Evolutionary conservation across 2,888 invertebrate genomes (phyloP).

Genomic region (Cactoblastis cactorum): DNA sequence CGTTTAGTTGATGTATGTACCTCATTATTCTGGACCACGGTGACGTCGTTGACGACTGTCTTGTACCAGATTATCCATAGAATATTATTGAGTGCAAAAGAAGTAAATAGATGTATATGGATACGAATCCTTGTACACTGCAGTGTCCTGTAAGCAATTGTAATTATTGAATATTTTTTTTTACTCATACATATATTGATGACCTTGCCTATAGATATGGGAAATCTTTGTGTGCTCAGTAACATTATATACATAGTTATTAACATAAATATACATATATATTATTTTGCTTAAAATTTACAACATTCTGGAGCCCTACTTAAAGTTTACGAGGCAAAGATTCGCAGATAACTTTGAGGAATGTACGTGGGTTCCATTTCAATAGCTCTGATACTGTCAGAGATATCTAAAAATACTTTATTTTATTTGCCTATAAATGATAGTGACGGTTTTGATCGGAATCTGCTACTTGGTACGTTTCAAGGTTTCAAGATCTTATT

Average conservation of each 20-base stretch:
- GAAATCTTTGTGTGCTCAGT: no score
- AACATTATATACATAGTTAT: no score
- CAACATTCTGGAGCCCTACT: background rate
- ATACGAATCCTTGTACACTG: slow-evolving; percentile 87
- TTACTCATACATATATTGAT: no score
- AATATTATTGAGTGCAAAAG: slow-evolving; percentile 86
- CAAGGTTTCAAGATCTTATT: no score
- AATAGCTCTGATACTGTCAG: background rate
- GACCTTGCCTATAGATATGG: no score
- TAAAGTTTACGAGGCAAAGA: background rate
- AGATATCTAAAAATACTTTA: no score
- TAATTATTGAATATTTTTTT: background rate
- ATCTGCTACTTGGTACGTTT: no score
- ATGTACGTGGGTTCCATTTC: background rate
- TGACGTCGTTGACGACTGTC: slow-evolving; percentile 77
- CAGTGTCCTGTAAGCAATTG: slow-evolving; percentile 67
- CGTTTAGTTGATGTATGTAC: no score
- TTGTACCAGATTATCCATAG: slow-evolving; percentile 89
- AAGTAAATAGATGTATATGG: slow-evolving; percentile 87
- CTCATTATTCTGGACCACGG: slow-evolving; percentile 79
- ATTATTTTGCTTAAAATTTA: no score
- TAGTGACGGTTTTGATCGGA: no score
- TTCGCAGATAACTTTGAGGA: background rate
- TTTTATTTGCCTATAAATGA: no score
- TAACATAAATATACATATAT: no score